Percentiles rank a stretch among this genome's conserved stretches.
Evolutionary conservation across 2,113 vertebrate species (phyloP).

Genomic region (Baryphthengus martii): DNA sequence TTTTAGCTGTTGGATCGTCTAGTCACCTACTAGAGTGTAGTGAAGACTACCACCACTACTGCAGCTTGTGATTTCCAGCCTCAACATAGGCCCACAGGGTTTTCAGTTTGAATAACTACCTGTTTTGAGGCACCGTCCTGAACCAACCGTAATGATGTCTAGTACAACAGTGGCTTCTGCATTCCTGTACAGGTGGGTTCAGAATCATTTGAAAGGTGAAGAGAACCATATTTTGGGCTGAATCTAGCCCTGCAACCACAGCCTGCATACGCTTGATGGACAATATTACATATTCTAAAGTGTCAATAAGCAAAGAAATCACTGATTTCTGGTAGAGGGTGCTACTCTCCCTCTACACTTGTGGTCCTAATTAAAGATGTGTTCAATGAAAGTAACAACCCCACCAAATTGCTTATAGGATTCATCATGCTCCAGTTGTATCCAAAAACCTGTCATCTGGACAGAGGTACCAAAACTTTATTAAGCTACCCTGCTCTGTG

Average conservation of each 20-base stretch:
- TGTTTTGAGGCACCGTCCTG: not conserved
- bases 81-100: not conserved
- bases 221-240: not conserved
- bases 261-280: not conserved
- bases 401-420: not conserved
- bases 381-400: not conserved
- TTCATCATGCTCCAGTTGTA: not conserved
- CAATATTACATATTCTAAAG: not conserved
- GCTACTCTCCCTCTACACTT: not conserved
- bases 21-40: not conserved
- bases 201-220: not conserved
- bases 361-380: not conserved
- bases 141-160: not conserved
- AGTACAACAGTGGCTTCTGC: not conserved
- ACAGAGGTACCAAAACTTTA: not conserved
- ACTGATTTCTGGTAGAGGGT: not conserved
- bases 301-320: not conserved
- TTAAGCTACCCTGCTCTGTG: not conserved
- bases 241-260: not conserved
- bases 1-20: not conserved
- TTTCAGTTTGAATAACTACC: not conserved
- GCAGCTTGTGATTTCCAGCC: not conserved
- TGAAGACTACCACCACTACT: not conserved
- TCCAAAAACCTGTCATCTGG: not conserved
- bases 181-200: rapidly evolving